Evolutionary conservation across 2,113 vertebrate genomes (phyloP).

Genomic region (Eubucco bourcierii): DNA sequence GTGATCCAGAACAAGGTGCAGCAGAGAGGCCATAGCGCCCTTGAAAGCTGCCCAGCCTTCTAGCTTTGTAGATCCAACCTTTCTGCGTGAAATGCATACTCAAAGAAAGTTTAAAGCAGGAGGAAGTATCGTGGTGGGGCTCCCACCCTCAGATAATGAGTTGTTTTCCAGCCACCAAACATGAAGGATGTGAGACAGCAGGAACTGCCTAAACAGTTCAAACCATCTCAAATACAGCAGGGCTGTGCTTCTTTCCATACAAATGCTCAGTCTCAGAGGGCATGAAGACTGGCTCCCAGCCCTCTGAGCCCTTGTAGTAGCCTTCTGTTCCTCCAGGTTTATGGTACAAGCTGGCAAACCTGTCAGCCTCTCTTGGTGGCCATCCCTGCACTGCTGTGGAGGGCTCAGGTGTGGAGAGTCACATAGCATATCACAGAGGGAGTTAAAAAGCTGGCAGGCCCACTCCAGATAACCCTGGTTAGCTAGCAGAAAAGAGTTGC

Average conservation of each 20-base stretch:
- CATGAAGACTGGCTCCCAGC: not conserved
- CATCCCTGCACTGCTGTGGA: not conserved
- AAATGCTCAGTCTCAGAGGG: not conserved
- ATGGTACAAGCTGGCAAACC: not conserved
- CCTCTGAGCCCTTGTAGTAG: not conserved
- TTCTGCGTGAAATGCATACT: not conserved
- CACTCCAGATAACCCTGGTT: not conserved
- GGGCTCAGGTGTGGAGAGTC: not conserved
- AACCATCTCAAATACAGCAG: fast-evolving
- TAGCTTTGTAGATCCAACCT: not conserved
- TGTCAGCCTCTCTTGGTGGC: not conserved
- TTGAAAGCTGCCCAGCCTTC: not conserved
- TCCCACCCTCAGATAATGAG: fast-evolving
- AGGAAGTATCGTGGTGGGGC: not conserved
- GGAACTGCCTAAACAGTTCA: not conserved
- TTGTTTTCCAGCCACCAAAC: not conserved
- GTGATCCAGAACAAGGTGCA: not conserved
- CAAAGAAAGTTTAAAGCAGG: not conserved
- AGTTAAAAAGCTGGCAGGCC: not conserved
- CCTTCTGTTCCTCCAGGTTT: not conserved
- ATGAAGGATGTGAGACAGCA: not conserved
- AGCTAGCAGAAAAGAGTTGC: not conserved
- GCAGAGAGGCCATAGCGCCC: not conserved
- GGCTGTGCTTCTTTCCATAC: not conserved
- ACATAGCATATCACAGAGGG: fast-evolving